Evolutionary conservation across 2,113 vertebrate genomes (phyloP).

Genomic region (Connochaetes taurinus): DNA sequence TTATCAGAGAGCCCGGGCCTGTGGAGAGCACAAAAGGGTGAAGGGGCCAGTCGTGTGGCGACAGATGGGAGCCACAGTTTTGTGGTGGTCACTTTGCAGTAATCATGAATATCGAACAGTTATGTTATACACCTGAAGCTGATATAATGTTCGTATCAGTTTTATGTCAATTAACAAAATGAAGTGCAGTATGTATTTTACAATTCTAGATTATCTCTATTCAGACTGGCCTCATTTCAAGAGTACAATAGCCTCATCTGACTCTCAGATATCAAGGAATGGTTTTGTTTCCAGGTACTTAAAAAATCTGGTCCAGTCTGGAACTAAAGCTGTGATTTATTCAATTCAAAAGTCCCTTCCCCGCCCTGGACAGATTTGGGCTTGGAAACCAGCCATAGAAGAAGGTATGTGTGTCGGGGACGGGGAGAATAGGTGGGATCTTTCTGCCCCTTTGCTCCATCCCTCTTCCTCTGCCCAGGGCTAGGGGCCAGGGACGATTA

Average conservation of each 20-base stretch:
- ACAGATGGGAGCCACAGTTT: not conserved
- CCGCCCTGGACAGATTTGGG: not conserved
- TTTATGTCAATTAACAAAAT: not conserved
- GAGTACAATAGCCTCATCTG: rapidly evolving
- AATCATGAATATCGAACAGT: rapidly evolving
- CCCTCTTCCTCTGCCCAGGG: not conserved
- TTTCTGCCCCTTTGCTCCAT: not conserved
- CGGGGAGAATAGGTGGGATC: not conserved
- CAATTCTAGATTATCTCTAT: not conserved
- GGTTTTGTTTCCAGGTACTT: not conserved
- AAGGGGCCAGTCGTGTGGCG: rapidly evolving
- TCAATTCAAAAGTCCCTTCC: not conserved
- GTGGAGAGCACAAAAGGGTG: not conserved
- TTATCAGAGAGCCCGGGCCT: not conserved
- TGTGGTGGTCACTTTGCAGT: not conserved
- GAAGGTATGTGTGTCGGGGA: not conserved
- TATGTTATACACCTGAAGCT: not conserved
- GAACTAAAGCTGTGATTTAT: not conserved
- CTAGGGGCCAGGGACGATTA: not conserved
- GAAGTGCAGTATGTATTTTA: not conserved
- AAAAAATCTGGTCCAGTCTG: too few relatives aligned
- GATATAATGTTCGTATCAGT: rapidly evolving
- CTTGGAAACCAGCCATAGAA: not conserved
- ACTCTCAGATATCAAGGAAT: not conserved
- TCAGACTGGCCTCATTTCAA: not conserved